These are phyloP conservation scores for Mesoclemmys tuberculata DNA, from an alignment of 2,113 vertebrate species.

Conservation along the genomic window DNA sequence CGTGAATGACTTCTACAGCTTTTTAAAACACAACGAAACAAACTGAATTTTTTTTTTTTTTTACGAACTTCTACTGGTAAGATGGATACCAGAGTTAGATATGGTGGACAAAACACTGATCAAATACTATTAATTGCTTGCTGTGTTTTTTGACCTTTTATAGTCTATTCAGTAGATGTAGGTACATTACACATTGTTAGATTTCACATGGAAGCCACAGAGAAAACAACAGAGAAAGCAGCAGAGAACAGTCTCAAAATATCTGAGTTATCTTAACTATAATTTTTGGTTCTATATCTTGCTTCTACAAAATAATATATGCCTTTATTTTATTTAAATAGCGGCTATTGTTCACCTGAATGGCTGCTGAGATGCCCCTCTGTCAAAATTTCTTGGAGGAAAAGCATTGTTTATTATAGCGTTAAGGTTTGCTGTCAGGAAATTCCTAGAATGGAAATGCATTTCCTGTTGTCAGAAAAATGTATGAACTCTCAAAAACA, in stretches of 20 bases:
- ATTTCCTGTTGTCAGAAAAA: conserved; percentile 71
- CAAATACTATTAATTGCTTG: conserved; percentile 58
- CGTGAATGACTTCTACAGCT: conserved; percentile 36
- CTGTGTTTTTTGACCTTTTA: conserved; percentile 65
- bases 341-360: conserved; percentile 18
- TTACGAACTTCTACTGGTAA: conserved; percentile 70
- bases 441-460: conserved; percentile 25
- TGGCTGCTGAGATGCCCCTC: conserved; percentile 42
- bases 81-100: conserved; percentile 71
- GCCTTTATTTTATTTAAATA: conserved; percentile 13
- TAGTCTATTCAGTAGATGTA: conserved; percentile 54
- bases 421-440: conserved; percentile 50
- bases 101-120: conserved; percentile 47
- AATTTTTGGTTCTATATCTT: conserved; percentile 60
- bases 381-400: conserved; percentile 43
- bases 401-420: conserved; percentile 52
- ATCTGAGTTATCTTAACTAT: conserved; percentile 47
- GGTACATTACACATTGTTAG: conserved; percentile 56
- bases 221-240: conserved; percentile 69
- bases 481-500: conserved; percentile 65
- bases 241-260: conserved; percentile 58
- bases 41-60: conserved; percentile 12
- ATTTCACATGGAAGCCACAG: conserved; percentile 37
- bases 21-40: conserved; percentile 36
- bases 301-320: conserved; percentile 47